Evolutionary conservation across 2,113 vertebrate species (phyloP).

Genomic region (Charadrius vociferus): DNA sequence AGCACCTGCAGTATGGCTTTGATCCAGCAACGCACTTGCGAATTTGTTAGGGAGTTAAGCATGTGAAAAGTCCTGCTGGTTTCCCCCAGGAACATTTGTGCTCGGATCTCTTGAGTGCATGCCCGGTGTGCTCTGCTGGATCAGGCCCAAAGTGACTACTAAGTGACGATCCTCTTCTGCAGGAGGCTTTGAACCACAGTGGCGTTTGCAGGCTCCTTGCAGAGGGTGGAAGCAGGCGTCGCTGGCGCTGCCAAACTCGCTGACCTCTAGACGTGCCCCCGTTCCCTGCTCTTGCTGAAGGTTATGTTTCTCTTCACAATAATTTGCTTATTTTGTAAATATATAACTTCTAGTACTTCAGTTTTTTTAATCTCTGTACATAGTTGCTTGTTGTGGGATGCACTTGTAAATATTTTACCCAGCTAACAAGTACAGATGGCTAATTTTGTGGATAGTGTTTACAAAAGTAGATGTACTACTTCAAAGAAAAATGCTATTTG

Average conservation of each 20-base stretch:
- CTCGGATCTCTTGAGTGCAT: neutral
- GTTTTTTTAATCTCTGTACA: conserved; percentile 77
- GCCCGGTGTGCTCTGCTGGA: conserved; percentile 12
- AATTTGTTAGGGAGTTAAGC: neutral
- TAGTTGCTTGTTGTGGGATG: conserved; percentile 77
- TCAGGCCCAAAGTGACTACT: conserved; percentile 57
- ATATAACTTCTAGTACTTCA: conserved; percentile 63
- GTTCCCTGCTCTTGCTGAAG: conserved; percentile 61
- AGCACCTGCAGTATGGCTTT: conserved; percentile 14
- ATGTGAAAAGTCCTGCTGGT: neutral
- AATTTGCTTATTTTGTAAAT: conserved; percentile 69
- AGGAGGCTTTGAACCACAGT: conserved; percentile 29
- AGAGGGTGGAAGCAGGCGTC: conserved; percentile 27
- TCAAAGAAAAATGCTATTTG: conserved; percentile 74
- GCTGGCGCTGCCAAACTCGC: conserved; percentile 60
- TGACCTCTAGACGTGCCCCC: conserved; percentile 51
- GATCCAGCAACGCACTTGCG: conserved; percentile 3
- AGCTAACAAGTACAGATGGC: conserved; percentile 77
- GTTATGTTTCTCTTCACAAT: conserved; percentile 66
- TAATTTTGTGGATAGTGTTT: conserved; percentile 82
- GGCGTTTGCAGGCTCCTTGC: conserved; percentile 26
- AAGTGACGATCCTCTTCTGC: conserved; percentile 38
- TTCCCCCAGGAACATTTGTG: neutral
- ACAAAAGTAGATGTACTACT: conserved; percentile 80
- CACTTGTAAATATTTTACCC: conserved; percentile 79